Base-by-base conservation (phyloP, 2,888 invertebrate genomes). In the Gastrophysa polygoni region DNA sequence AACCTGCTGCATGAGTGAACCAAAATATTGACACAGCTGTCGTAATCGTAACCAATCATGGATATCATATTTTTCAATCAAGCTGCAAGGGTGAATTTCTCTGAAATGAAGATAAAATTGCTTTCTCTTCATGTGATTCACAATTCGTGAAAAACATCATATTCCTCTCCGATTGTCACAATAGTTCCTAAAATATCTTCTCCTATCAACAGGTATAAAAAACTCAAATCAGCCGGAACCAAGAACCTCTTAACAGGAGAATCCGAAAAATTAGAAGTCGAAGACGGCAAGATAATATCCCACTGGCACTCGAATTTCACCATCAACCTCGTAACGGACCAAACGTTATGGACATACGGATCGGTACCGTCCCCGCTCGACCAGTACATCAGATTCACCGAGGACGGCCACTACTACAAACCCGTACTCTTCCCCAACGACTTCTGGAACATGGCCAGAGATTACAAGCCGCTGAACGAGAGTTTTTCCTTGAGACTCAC, bases 281-380 rank as follows among this genome's bases (percentile, higher is more conserved):
- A 95, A 81, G 89, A 88, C 61, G 91, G 91, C 74, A 96, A 97
- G 82, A 91, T 98, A 60, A 85, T 98, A 0, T 97, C 98, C 1
- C 98, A 98, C 81, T 99, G 99, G 98, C 99, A 99, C 86, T 97
- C 98, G 3, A 99, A 99, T 83, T 82, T 99, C 75, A 99, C 99
- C 0, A 84, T 99, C 55, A 98, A 96, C 82, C 80, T 99, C 52
- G 91, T 99, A 1, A 92, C 93, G 54, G 99, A 99, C 83, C 96
- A 97, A 81, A 97, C 97, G 0, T 89, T 91, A 68, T 99, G 98
- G 98, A 88, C 91, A 24, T 89, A 89, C 75, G 98, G 97, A 7
- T 87, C 89, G 72, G 91, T 98, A 0, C 97, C 98, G 1, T 89
- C 92, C 43, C 97, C 98, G 2, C 83, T 98, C 24, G 94, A 97